Base-by-base conservation (phyloP, 2,797 vertebrate genomes). In the Malacoraja senta region DNA sequence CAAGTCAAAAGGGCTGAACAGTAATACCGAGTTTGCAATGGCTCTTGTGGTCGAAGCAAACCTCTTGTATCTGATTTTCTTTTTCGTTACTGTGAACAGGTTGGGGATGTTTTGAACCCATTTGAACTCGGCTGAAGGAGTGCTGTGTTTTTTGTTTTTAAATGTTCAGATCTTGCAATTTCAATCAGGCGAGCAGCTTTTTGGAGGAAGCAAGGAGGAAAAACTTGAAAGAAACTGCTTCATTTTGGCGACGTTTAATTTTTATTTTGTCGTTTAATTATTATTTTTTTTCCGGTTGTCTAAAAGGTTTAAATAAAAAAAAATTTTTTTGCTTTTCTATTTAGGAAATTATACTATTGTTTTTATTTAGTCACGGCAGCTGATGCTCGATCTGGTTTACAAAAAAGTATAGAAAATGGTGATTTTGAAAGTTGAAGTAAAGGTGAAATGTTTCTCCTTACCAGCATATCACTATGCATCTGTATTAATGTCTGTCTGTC, bases 391-490 rank as follows among this genome's bases (percentile, higher is more conserved):
- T 95, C 95, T 94, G 94, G 95, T 95, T 96, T 95, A 88, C 96
- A 95, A 95, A 95, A 95, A 95, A 96, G 95, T 94, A 93, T 95
- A 96, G 96, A 96, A 53, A 95, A 95, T 93, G 95, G 95, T 95
- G 96, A 96, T 96, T 95, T 94, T 93, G 95, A 94, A 96, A 96
- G 96, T 53, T 93, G 94, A 94, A 93, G 90, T 74, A 92, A 92
- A 92, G 90, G 90, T 76, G 90, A 92, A 74, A 44, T 93, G 94
- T 96, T 96, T 96, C 96, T 97, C 95, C 96, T 94, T 96, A 97
- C 96, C 97, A 97, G 96, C 97, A 97, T 96, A 96, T 96, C 96
- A 96, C 97, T 97, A 96, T 97, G 96, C 97, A 97, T 96, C 96
- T 96, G 96, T 96, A 93, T 65, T 63, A n/a, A 63, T 93, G 95